These are phyloP conservation scores for Sardinella longiceps DNA, from an alignment of 2,797 vertebrate genomes.

Conservation along the genomic window DNA sequence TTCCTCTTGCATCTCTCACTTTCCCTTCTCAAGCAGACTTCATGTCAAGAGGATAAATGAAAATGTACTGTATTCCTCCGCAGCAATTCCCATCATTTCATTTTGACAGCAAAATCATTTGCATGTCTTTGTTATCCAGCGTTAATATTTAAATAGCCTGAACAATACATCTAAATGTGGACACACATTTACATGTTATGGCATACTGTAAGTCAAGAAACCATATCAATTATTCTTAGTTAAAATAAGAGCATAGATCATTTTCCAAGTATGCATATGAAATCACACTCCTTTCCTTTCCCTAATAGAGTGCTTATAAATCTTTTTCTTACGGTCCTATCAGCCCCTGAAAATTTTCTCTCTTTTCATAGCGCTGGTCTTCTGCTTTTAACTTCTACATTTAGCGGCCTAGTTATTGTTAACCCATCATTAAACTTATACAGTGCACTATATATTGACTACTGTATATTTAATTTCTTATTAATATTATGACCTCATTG, in stretches of 20 bases:
- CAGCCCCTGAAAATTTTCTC: background rate
- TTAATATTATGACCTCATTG: background rate
- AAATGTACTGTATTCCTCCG: background rate
- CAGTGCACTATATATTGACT: no score
- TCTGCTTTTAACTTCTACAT: background rate
- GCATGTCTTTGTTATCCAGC: background rate
- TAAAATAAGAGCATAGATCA: background rate
- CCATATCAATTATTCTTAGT: background rate
- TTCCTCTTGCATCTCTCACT: no score
- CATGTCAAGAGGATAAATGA: background rate
- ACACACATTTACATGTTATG: background rate
- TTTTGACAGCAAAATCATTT: background rate
- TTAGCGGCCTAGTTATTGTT: background rate
- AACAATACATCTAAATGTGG: background rate
- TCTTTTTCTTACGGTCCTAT: background rate
- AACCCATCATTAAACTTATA: background rate
- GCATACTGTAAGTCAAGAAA: background rate
- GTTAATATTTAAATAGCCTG: background rate
- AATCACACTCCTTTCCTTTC: background rate
- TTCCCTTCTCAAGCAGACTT: background rate
- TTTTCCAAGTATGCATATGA: background rate
- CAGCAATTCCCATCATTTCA: background rate
- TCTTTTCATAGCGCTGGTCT: background rate
- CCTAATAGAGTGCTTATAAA: background rate
- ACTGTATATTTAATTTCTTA: background rate